Conservation (phyloP, 2,113 vertebrate genomes). For the Grallaria varia region DNA sequence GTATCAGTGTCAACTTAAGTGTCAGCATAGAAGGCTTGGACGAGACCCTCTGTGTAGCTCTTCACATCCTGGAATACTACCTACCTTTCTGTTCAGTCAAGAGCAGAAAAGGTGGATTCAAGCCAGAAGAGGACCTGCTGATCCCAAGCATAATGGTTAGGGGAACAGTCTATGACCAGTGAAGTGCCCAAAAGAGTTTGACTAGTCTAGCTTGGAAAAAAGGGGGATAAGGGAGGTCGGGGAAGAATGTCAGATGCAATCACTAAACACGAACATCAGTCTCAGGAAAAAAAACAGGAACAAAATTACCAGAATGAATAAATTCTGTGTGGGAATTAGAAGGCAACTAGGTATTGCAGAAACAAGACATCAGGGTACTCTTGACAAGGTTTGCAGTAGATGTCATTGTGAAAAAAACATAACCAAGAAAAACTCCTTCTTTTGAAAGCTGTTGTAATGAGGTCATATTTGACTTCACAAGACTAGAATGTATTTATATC, state of each 20-base stretch:
- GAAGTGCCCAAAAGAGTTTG: not conserved
- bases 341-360: not conserved
- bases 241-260: not conserved
- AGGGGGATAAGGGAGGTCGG: not conserved
- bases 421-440: not conserved
- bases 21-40: not conserved
- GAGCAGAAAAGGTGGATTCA: not conserved
- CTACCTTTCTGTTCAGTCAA: not conserved
- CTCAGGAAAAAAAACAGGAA: not conserved
- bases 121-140: not conserved
- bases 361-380: not conserved
- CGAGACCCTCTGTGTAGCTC: not conserved
- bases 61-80: not conserved
- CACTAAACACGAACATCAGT: not conserved
- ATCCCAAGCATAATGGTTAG: not conserved
- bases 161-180: not conserved
- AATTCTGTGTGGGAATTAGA: not conserved
- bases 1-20: not conserved
- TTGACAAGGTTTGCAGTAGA: not conserved
- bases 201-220: not conserved
- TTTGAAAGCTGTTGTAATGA: not conserved
- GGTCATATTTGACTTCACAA: not conserved
- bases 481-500: not conserved
- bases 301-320: not conserved
- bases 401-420: not conserved